Base-by-base conservation (phyloP, 2,797 vertebrate genomes). In the Girardinus metallicus region DNA sequence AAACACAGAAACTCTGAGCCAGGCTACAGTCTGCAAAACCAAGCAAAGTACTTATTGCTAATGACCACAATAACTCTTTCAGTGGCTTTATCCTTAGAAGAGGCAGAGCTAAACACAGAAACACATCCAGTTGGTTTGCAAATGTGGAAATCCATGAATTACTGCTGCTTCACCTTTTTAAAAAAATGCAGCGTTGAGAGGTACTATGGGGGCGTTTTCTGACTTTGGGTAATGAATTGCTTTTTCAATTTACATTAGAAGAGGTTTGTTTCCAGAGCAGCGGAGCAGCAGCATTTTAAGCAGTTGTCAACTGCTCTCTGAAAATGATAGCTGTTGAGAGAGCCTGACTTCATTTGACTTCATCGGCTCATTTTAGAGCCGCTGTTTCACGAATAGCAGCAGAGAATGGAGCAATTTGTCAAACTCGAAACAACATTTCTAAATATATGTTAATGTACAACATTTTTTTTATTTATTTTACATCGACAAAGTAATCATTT, bases 191-290 rank as follows among this genome's bases (percentile, higher is more conserved):
- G 49, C 43, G 23, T 81, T 77, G 66, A 36, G 66, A 82, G 64
- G 39, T 76, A 60, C n/a, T 39, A 83, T 80, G 83, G 82, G n/a
- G 83, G 72, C 80, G 18, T 49, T 31, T 74, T 49, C 79, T 68
- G 78, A 77, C 13, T 57, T 49, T 7, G 26, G 77, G 74, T 88
- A 88, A 91, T 93, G 85, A 91, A 89, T 89, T 89, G 77, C 83
- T 81, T 91, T 92, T 93, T 88, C 82, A 88, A 85, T 94, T 92
- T 91, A 43, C 82, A 79, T 85, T 53, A 91, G 86, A 89, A 93
- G 92, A 89, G 87, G 86, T 87, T 90, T 47, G 84, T 88, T 88
- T 92, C 79, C 86, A 82, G 82, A 91, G 88, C 81, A 76, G 82
- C 73, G 72, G 79, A 82, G 86, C 85, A 81, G 83, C 76, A 34